Conservation (phyloP, 2,888 invertebrate genomes). For the Copidosoma aretas region DNA sequence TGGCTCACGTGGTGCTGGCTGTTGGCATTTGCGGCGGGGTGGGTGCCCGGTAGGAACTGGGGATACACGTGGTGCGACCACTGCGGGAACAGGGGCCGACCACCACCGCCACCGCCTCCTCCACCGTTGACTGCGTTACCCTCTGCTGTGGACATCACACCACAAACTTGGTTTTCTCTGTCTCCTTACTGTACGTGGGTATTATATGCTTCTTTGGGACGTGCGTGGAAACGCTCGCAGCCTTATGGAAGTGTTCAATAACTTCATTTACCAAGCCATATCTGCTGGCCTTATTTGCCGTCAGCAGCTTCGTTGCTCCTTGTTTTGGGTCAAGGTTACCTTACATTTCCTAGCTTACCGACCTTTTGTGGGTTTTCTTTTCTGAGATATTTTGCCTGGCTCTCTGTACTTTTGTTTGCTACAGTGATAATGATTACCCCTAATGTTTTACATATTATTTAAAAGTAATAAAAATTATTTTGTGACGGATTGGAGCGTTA, state of each 20-base stretch:
- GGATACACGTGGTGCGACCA: slow-evolving; percentile 96
- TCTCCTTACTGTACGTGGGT: background rate
- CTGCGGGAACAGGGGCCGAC: slow-evolving; percentile 89
- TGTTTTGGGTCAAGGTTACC: no score
- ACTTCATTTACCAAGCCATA: no score
- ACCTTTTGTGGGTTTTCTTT: no score
- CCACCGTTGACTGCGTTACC: slow-evolving; percentile 64
- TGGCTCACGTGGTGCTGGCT: slow-evolving; percentile 60
- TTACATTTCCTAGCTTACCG: slow-evolving; percentile 15
- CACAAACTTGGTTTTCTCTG: background rate
- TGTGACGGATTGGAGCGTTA: no score
- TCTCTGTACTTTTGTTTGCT: no score
- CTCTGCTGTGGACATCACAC: slow-evolving; percentile 60
- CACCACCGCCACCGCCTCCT: slow-evolving; percentile 65
- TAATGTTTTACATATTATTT: no score
- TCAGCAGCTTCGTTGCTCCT: no score
- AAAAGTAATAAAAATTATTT: no score
- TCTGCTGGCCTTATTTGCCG: background rate
- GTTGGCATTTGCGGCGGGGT: slow-evolving; percentile 73
- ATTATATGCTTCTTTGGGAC: background rate
- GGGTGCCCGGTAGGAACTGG: slow-evolving; percentile 90
- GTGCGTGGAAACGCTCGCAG: background rate
- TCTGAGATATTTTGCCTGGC: no score
- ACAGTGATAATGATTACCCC: no score
- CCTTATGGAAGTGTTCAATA: no score